Base-by-base conservation (phyloP, 1,140 invertebrate genomes). In the Leptopilina boulardi region DNA sequence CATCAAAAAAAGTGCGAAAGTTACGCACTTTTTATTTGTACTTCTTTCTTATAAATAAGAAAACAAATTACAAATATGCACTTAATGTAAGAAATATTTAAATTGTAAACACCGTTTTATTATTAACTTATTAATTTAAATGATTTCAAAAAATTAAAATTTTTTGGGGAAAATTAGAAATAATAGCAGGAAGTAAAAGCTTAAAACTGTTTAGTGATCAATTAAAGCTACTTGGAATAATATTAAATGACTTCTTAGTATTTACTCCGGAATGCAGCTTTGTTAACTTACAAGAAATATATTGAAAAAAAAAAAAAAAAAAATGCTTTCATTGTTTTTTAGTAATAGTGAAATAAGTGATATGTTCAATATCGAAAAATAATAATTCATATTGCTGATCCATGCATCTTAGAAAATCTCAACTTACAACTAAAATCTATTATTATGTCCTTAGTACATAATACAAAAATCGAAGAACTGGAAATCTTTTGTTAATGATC, bases 181-280 rank as follows among this genome's bases (percentile, higher is more conserved):
- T 13, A 6, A 47, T 47, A n/a, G 44, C 44, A 66, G 26, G 23
- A 66, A 66, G 26, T 34, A 5, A 30, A 30, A 59, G 59, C 8
- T n/a, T 66, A 13, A 26, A 66, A 30, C 11, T 66, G 26, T 66
- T 30, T 13, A 66, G 26, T 30, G 59, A 66, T 34, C 59, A 66
- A 66, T 66, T 66, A 66, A 66, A 66, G 59, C 59, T 26, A n/a
- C 59, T 66, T 30, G 26, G 13, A 66, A 66, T 51, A 66, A 66
- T 34, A 66, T 66, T 66, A 26, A 66, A 30, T 66, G 59, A 26
- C 13, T 66, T 66, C 59, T 66, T 30, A 30, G 59, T 66, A 66
- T 66, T n/a, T 66, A 30, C 21, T 30, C 59, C 26, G 59, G 59
- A 66, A 66, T 66, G 59, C 59, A 66, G 59, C 59, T 66, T 66